Conservation (phyloP, 2,113 vertebrate species). For the Perca flavescens region DNA sequence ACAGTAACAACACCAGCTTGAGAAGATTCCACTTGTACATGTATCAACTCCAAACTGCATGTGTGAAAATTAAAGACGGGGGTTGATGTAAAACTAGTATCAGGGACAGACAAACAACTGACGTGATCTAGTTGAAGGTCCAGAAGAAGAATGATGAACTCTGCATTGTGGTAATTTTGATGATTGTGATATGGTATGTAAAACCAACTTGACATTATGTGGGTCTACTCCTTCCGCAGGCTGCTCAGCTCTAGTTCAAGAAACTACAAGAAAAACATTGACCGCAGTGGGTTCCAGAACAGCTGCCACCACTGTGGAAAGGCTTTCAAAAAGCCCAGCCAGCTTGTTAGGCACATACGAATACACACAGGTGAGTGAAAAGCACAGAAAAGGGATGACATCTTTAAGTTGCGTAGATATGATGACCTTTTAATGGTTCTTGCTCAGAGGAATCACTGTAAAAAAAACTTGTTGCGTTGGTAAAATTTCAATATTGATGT, state of each 20-base stretch:
- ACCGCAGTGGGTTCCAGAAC: constrained; percentile 96
- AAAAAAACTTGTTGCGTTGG: background rate
- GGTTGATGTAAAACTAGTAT: background rate
- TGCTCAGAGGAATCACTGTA: background rate
- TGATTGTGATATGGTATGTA: background rate
- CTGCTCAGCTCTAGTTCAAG: constrained; percentile 88
- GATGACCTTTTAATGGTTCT: background rate
- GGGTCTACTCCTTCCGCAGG: constrained; percentile 72
- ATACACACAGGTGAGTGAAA: constrained; percentile 94
- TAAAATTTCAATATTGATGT: background rate
- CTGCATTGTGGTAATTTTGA: background rate
- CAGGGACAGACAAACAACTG: background rate
- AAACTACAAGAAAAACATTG: constrained; percentile 96
- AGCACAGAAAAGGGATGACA: background rate
- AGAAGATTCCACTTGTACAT: background rate
- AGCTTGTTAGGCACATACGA: constrained; percentile 93
- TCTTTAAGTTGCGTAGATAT: background rate
- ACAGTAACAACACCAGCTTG: background rate
- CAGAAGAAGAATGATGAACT: background rate
- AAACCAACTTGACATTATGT: background rate
- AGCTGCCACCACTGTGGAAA: constrained; percentile 97
- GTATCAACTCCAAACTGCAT: background rate
- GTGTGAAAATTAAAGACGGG: background rate
- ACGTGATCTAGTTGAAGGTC: too few species aligned
- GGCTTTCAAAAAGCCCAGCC: constrained; percentile 97